A percentile compares a stretch with the other conserved stretches of the same genome.
Conservation (phyloP, 2,797 vertebrate genomes). For the Buceros bicornis region DNA sequence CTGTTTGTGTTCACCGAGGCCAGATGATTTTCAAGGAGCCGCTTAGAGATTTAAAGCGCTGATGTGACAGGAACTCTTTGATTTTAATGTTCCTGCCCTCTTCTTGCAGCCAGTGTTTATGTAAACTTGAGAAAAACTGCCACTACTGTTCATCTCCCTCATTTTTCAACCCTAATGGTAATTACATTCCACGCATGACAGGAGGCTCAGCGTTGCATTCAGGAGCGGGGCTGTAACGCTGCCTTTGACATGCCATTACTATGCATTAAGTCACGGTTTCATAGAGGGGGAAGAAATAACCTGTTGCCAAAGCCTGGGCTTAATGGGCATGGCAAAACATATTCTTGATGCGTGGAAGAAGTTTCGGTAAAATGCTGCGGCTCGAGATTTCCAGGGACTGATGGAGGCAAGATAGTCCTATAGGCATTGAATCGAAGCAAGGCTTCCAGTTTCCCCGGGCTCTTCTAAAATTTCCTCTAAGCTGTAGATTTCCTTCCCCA, state of each 20-base stretch:
- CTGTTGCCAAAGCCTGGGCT: background rate
- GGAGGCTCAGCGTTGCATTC: slow-evolving; percentile 68
- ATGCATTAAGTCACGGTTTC: slow-evolving; percentile 48
- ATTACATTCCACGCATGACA: slow-evolving; percentile 81
- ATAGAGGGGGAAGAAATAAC: background rate
- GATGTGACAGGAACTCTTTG: slow-evolving; percentile 83
- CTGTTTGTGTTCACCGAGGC: slow-evolving; percentile 78
- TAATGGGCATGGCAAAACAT: background rate
- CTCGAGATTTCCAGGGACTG: background rate
- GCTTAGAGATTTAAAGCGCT: slow-evolving; percentile 79
- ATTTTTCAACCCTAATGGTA: slow-evolving; percentile 84
- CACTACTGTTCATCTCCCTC: slow-evolving; percentile 80
- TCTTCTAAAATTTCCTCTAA: background rate
- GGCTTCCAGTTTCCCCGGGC: background rate
- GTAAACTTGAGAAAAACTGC: slow-evolving; percentile 84
- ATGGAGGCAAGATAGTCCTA: background rate
- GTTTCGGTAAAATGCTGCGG: background rate
- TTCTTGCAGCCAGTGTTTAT: slow-evolving; percentile 79
- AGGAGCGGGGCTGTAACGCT: slow-evolving; percentile 14
- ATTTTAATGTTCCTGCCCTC: slow-evolving; percentile 76
- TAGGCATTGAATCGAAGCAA: background rate
- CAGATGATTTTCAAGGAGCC: slow-evolving; percentile 82
- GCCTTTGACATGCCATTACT: slow-evolving; percentile 43
- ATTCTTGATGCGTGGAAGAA: background rate
- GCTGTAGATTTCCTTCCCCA: background rate